Percentiles rank a stretch among this genome's conserved stretches.
phyloP scores from a whole-genome alignment of 2,888 invertebrate genomes.

The Hermaeophaga mercurialis region DNA sequence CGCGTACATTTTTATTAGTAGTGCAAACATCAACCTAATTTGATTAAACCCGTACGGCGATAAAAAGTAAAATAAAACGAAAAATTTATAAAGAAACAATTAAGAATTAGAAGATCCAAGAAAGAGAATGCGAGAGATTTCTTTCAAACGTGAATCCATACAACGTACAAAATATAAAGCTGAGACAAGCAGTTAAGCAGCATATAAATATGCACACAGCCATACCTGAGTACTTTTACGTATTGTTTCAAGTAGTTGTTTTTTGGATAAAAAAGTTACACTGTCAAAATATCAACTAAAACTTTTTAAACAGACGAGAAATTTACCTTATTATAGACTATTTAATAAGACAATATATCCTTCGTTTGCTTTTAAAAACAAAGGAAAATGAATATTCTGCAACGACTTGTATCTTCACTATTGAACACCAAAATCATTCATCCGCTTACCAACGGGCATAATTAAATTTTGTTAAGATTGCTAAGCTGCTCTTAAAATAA shows the following conservation, averaged over 20 bases:
- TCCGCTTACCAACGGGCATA: too few relatives aligned
- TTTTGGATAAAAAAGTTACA: conserved; percentile 28
- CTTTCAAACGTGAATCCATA: conserved; percentile 41
- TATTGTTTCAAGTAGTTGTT: conserved; percentile 38
- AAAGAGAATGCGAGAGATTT: conserved; percentile 32
- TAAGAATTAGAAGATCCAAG: conserved; percentile 25
- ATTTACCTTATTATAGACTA: too few relatives aligned
- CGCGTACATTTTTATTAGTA: conserved; percentile 8
- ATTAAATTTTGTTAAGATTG: too few relatives aligned
- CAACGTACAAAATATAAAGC: conserved; percentile 39
- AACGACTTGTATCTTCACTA: too few relatives aligned
- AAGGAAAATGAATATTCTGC: too few relatives aligned
- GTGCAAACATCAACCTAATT: conserved; percentile 3
- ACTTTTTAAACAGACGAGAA: too few relatives aligned
- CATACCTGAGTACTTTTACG: conserved; percentile 40
- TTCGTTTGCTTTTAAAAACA: too few relatives aligned
- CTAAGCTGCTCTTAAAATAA: too few relatives aligned
- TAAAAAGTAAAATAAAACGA: conserved; percentile 14
- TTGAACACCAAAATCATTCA: too few relatives aligned
- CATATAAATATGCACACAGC: conserved; percentile 42
- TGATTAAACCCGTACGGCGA: conserved; percentile 9
- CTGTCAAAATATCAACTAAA: too few relatives aligned
- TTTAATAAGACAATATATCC: too few relatives aligned
- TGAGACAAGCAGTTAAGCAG: conserved; percentile 37
- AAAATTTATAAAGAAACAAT: conserved; percentile 23